Evolutionary conservation across 2,797 vertebrate species (phyloP), one percentile per base, ranked within the genome.

Genomic region (Halcyon smyrnensis): DNA sequence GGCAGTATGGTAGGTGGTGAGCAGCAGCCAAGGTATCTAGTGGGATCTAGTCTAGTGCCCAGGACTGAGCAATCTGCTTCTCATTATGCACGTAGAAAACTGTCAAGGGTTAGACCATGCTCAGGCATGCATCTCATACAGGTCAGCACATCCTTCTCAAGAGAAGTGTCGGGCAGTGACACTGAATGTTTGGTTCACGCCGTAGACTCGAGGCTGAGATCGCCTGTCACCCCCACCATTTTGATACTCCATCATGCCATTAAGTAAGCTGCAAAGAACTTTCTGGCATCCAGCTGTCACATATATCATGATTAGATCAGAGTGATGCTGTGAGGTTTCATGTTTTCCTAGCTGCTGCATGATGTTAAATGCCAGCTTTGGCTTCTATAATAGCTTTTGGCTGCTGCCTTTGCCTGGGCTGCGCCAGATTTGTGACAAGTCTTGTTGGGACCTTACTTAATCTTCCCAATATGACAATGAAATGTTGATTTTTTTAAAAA

Each of bases 191-290:
- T 27, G 28, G 41, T 23, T 51, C 19, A 2, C 14, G 19, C 48
- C 50, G 18, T n/a, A 76, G 87, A 15, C 36, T 28, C 1, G 0
- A 27, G 59, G 57, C 70, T 50, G 78, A 65, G 56, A 11, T 12
- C n/a, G 11, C 32, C 32, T 4, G 0, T 59, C 64, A 43, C 43
- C 46, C 65, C 53, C 5, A 1, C 37, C 0, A 0, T 24, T 62
- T n/a, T 64, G 74, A 18, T 17, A 4, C 16, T 54, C 45, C 53
- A 18, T 48, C 0, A 0, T 27, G 50, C 34, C 65, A 18, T n/a
- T 78, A 32, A 46, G 36, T 45, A 68, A 75, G 9, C 3, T 0
- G 45, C 50, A 88, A 53, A 91, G 54, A 59, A 69, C 54, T 45
- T 60, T 46, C 59, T 94, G 67, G 50, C 77, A 79, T 51, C 19